Evolutionary conservation across 2,797 vertebrate genomes (phyloP).

Genomic region (Emys orbicularis): DNA sequence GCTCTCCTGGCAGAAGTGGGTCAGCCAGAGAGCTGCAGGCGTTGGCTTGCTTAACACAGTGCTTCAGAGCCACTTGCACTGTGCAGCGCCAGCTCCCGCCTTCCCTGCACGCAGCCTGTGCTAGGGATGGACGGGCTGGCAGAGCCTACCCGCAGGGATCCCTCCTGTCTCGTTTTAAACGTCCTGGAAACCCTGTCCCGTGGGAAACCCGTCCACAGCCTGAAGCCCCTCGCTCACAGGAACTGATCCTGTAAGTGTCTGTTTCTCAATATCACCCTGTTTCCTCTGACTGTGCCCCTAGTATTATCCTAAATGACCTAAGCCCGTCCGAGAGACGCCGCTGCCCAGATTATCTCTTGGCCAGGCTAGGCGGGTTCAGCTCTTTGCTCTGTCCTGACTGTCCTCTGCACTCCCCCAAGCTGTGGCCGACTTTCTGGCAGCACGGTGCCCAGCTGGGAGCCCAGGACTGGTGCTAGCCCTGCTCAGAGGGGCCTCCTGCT

Average conservation of each 20-base stretch:
- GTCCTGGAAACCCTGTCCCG: not conserved
- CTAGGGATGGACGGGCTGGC: not conserved
- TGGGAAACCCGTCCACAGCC: not conserved
- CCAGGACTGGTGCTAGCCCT: not conserved
- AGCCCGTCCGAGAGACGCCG: not conserved
- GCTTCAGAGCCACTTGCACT: not conserved
- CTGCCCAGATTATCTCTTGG: not conserved
- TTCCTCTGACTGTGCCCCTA: not conserved
- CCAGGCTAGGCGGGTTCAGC: not conserved
- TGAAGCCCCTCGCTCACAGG: not conserved
- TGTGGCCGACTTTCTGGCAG: not conserved
- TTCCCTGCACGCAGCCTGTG: not conserved
- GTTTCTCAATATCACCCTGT: not conserved
- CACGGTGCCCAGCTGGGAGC: not conserved
- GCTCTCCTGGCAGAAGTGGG: not conserved
- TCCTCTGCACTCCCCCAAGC: too few species aligned
- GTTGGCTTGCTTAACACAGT: too few species aligned
- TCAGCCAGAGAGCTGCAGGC: not conserved
- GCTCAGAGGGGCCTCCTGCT: too few species aligned
- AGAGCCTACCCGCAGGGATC: not conserved
- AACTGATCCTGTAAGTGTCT: not conserved
- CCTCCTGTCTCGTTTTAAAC: not conserved
- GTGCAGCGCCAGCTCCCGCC: not conserved
- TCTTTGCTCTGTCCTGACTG: not conserved
- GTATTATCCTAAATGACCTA: too few species aligned